Evolutionary conservation across 1,140 invertebrate species (phyloP).

Genomic region (Orchestia grillus): DNA sequence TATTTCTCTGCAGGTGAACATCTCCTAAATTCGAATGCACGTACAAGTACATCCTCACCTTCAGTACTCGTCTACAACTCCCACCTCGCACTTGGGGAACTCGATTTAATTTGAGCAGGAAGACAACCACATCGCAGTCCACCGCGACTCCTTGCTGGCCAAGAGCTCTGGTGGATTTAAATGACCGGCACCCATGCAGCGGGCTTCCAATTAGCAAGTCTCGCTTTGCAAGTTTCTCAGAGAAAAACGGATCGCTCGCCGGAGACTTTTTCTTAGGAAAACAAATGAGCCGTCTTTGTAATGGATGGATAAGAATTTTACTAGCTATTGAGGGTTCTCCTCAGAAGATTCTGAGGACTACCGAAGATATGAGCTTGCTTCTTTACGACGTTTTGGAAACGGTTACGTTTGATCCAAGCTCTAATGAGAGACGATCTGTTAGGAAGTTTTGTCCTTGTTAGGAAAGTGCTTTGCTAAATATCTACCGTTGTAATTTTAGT

Average conservation of each 20-base stretch:
- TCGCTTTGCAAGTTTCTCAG: background rate
- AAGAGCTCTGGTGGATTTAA: background rate
- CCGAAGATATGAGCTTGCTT: background rate
- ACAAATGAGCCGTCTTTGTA: background rate
- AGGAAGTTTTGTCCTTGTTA: background rate
- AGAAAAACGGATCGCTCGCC: background rate
- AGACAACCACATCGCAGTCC: no score
- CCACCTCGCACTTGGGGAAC: no score
- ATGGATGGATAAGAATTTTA: slow-evolving; percentile 10
- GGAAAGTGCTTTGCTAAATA: background rate
- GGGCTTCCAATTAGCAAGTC: background rate
- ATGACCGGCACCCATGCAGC: background rate
- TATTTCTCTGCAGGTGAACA: no score
- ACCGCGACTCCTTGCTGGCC: no score
- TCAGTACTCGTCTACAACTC: no score
- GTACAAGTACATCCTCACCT: no score
- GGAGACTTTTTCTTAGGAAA: background rate
- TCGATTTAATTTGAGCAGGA: no score
- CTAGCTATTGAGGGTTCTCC: background rate
- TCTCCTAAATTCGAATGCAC: no score
- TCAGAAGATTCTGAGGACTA: background rate
- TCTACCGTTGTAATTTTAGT: background rate
- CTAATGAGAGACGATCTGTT: background rate
- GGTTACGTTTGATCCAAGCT: background rate
- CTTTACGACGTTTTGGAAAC: background rate